Percentiles rank a stretch among this genome's conserved stretches.
phyloP scores from a whole-genome alignment of 1,140 invertebrate species.

The Tachypleus tridentatus region DNA sequence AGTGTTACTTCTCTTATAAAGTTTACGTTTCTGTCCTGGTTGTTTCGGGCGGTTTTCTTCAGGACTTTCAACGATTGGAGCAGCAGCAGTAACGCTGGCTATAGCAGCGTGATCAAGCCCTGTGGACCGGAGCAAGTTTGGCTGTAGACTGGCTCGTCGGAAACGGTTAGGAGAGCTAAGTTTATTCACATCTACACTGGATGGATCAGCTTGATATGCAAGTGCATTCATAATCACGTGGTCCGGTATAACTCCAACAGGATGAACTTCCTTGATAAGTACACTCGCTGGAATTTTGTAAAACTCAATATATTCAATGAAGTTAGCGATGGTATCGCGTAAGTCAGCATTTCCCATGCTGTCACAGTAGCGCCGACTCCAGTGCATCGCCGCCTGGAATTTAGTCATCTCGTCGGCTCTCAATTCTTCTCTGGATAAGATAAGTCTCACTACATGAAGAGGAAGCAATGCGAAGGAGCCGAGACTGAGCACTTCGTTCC shows the following conservation, averaged over 20 bases:
- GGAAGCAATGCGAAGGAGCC: slow-evolving; percentile 71
- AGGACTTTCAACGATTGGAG: no score
- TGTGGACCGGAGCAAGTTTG: no score
- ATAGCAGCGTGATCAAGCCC: no score
- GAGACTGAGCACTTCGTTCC: slow-evolving; percentile 70
- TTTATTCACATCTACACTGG: slow-evolving; percentile 23
- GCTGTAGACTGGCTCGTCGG: slow-evolving; percentile 1
- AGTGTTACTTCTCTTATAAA: slow-evolving; percentile 18
- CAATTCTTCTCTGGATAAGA: slow-evolving; percentile 73
- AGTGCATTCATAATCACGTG: slow-evolving; percentile 46
- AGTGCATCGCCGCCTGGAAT: slow-evolving; percentile 85
- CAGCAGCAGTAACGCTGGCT: no score
- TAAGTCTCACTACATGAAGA: slow-evolving; percentile 79
- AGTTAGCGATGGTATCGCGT: slow-evolving; percentile 43
- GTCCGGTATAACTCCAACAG: slow-evolving; percentile 69
- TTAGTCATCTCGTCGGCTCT: slow-evolving; percentile 87
- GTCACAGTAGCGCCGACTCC: slow-evolving; percentile 86
- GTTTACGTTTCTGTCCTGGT: not conserved
- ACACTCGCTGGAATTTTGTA: slow-evolving; percentile 88
- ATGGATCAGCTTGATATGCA: slow-evolving; percentile 25
- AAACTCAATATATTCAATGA: slow-evolving; percentile 84
- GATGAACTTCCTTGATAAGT: slow-evolving; percentile 82
- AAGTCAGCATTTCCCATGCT: slow-evolving; percentile 28
- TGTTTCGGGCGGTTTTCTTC: no score
- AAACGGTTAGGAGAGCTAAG: slow-evolving; percentile 25